phyloP scores from a whole-genome alignment of 2,888 invertebrate genomes.

The Hypena proboscidalis region DNA sequence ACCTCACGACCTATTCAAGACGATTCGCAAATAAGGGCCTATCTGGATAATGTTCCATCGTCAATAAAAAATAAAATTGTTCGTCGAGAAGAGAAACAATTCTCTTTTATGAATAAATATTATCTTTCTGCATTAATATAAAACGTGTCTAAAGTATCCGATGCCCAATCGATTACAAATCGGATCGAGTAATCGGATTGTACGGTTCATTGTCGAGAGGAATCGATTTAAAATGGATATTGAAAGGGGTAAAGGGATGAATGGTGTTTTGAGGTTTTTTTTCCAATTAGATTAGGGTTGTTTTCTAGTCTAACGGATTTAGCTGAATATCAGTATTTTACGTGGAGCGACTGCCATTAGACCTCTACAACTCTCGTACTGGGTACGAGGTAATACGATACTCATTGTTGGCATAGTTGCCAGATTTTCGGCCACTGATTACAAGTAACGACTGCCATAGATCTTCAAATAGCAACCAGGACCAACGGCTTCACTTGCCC shows the following conservation, averaged over 20 bases:
- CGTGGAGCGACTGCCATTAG: too few species aligned
- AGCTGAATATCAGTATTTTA: too few species aligned
- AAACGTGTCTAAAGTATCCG: constrained; percentile 13
- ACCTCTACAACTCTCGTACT: too few species aligned
- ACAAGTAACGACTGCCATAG: too few species aligned
- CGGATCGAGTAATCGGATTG: not conserved
- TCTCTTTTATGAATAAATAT: constrained; percentile 29
- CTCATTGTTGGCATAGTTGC: too few species aligned
- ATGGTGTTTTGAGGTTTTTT: too few species aligned
- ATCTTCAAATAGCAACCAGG: too few species aligned
- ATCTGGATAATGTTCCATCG: constrained; percentile 39
- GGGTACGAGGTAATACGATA: too few species aligned
- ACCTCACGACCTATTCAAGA: constrained; percentile 15
- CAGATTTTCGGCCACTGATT: too few species aligned
- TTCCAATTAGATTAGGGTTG: too few species aligned
- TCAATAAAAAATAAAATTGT: constrained; percentile 43
- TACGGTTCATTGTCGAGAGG: not conserved
- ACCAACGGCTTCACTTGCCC: too few species aligned
- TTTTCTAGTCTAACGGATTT: too few species aligned
- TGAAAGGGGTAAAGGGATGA: not conserved
- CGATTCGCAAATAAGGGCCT: constrained; percentile 34
- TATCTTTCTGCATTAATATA: constrained; percentile 28
- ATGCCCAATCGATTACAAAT: constrained; percentile 2
- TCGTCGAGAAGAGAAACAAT: constrained; percentile 27
- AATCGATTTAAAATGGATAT: not conserved